These are phyloP conservation scores for Drosophila putrida DNA, from an alignment of 2,888 invertebrate genomes.

Conservation along the genomic window DNA sequence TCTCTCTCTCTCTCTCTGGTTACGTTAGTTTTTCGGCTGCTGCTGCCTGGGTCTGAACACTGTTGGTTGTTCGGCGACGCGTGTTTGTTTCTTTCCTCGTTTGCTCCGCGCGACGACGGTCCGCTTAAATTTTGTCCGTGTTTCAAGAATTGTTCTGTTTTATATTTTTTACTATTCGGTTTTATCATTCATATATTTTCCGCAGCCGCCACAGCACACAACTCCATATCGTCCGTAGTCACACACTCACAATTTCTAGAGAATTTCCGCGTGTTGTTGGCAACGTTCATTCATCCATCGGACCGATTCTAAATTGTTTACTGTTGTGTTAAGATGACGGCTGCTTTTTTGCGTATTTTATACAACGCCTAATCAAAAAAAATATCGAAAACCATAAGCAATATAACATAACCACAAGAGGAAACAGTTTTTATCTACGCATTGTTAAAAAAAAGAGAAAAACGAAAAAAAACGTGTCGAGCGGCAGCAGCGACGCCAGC, in stretches of 20 bases:
- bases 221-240: conserved; percentile 41
- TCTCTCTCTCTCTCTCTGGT: conserved; percentile 34
- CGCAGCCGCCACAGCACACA: conserved; percentile 43
- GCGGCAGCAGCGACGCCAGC: conserved; percentile 37
- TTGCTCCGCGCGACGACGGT: conserved; percentile 76
- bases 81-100: conserved; percentile 78
- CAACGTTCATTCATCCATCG: conserved; percentile 42
- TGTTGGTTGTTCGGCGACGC: conserved; percentile 50
- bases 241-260: conserved; percentile 29
- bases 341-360: conserved; percentile 66
- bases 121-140: conserved; percentile 75
- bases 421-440: conserved; percentile 59
- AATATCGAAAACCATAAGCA: conserved; percentile 32
- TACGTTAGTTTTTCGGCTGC: conserved; percentile 65
- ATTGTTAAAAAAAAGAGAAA: conserved; percentile 30
- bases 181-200: conserved; percentile 56
- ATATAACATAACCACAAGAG: conserved; percentile 21
- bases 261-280: conserved; percentile 54
- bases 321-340: conserved; percentile 30
- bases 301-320: conserved; percentile 24
- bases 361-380: conserved; percentile 63
- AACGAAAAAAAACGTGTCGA: conserved; percentile 57
- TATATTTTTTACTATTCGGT: conserved; percentile 61
- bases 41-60: conserved; percentile 42
- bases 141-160: conserved; percentile 65